phyloP scores from a whole-genome alignment of 2,113 vertebrate genomes.

The Uropsilus gracilis region DNA sequence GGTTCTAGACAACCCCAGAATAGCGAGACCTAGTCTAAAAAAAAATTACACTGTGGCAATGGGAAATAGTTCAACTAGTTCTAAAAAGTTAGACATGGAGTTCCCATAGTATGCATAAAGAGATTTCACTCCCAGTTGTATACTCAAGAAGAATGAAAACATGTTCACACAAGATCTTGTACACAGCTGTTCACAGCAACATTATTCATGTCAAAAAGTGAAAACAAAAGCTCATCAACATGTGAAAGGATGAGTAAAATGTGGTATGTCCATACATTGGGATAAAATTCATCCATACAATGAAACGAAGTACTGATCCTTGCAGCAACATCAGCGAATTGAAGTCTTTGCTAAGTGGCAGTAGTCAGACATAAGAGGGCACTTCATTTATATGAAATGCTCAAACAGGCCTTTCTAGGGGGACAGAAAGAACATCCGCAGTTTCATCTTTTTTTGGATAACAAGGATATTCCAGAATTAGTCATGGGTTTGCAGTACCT shows the following conservation, averaged over 20 bases:
- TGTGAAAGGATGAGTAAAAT: background rate
- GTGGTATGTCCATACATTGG: background rate
- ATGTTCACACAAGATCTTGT: background rate
- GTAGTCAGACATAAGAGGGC: background rate
- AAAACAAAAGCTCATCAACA: background rate
- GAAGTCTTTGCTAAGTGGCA: background rate
- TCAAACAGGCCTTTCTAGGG: background rate
- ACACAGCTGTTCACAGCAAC: background rate
- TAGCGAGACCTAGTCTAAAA: too few species aligned
- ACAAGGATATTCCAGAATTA: background rate
- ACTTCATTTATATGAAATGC: background rate
- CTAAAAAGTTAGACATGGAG: background rate
- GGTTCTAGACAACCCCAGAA: too few species aligned
- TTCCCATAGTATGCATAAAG: background rate
- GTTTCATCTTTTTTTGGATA: background rate
- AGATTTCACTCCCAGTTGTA: background rate
- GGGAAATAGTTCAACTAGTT: conserved; percentile 2
- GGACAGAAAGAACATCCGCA: background rate
- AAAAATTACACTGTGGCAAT: background rate
- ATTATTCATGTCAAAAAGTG: background rate
- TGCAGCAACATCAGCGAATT: background rate
- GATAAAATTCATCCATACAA: background rate
- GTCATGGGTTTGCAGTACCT: background rate
- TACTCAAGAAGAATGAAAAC: conserved; percentile 38
- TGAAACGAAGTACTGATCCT: background rate